Percentiles rank a stretch among this genome's conserved stretches.
Conservation (phyloP, 2,113 vertebrate species). For the Rattus norvegicus region GRCr8 NC_086036.1:58530501-58531000, state of each 20-base stretch:
- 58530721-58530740: not conserved
- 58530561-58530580: not conserved
- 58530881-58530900: not conserved
- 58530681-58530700: not conserved
- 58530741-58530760: not conserved
- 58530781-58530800: not conserved
- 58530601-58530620: slow-evolving; percentile 20
- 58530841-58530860: not conserved
- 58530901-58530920: not conserved
- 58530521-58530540: slow-evolving; percentile 4
- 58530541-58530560: not conserved
- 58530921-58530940: not conserved
- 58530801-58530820: not conserved
- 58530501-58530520: not conserved
- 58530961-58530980: not conserved
- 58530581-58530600: not conserved
- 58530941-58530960: not conserved
- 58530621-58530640: not conserved
- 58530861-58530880: no score
- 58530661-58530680: not conserved
- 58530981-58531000: slow-evolving; percentile 35
- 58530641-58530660: not conserved
- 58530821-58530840: not conserved
- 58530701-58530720: no score
- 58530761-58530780: not conserved